Evolutionary conservation across 2,888 invertebrate species (phyloP).

Genomic region (Athalia circularis): DNA sequence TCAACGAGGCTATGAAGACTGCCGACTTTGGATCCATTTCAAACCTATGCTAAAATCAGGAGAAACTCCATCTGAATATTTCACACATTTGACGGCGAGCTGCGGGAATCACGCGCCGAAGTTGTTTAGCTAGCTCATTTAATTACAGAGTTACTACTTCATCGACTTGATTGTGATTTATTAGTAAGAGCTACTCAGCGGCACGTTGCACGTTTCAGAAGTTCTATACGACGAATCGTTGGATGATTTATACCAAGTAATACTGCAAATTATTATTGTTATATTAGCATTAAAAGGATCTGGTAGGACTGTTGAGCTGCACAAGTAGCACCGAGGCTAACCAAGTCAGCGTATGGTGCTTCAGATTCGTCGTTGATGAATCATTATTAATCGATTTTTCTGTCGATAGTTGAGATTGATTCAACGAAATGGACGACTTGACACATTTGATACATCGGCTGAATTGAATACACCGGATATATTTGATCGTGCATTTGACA

Average conservation of each 20-base stretch:
- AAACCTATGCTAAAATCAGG: slow-evolving; percentile 6
- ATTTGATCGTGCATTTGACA: too few relatives aligned
- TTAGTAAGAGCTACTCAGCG: slow-evolving; percentile 11
- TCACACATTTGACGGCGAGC: slow-evolving; percentile 31
- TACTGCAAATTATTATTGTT: slow-evolving; percentile 1
- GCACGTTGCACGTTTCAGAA: slow-evolving; percentile 4
- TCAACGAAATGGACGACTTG: too few relatives aligned
- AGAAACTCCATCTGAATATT: slow-evolving; percentile 35
- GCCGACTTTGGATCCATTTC: slow-evolving; percentile 22
- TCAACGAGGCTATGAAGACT: slow-evolving; percentile 31
- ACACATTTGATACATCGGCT: too few relatives aligned
- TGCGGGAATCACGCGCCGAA: slow-evolving; percentile 26
- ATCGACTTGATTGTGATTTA: slow-evolving; percentile 37
- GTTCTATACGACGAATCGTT: slow-evolving; percentile 4
- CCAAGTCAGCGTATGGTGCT: too few relatives aligned
- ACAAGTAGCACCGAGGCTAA: too few relatives aligned
- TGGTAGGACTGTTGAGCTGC: too few relatives aligned
- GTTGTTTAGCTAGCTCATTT: slow-evolving; percentile 34
- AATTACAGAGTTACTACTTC: slow-evolving; percentile 36
- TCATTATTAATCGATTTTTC: too few relatives aligned
- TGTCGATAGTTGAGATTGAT: too few relatives aligned
- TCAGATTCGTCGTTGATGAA: too few relatives aligned
- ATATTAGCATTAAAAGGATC: not conserved
- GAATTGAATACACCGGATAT: too few relatives aligned
- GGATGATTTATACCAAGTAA: slow-evolving; percentile 1